phyloP scores from a whole-genome alignment of 2,888 invertebrate species.

The Hirtodrosophila histrioides region DNA sequence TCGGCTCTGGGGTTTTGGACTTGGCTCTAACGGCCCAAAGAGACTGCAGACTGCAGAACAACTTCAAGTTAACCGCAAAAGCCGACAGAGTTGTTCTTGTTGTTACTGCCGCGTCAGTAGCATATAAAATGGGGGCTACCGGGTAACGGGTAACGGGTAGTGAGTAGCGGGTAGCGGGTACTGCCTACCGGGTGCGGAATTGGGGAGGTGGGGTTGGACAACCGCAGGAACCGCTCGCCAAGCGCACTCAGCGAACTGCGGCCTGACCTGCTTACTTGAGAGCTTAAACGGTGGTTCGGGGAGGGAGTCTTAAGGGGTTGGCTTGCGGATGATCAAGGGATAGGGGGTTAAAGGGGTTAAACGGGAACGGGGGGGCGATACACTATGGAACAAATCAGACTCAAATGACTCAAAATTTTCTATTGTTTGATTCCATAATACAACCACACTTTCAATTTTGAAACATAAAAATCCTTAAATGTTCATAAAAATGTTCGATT shows the following conservation, averaged over 20 bases:
- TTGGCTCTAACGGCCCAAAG: conserved; percentile 3
- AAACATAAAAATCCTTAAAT: too few relatives aligned
- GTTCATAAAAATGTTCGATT: too few relatives aligned
- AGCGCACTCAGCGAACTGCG: conserved; percentile 66
- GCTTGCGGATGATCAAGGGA: neutral
- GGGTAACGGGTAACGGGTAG: too few relatives aligned
- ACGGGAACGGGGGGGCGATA: too few relatives aligned
- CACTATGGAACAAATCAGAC: too few relatives aligned
- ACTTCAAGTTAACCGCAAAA: conserved; percentile 68
- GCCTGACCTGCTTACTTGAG: conserved; percentile 73
- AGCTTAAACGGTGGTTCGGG: conserved; percentile 19
- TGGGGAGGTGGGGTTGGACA: conserved; percentile 17
- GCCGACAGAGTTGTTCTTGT: conserved; percentile 47
- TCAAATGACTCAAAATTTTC: too few relatives aligned
- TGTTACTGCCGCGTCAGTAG: conserved; percentile 13
- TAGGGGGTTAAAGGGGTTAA: too few relatives aligned
- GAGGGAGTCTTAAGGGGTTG: neutral
- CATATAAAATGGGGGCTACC: conserved; percentile 1
- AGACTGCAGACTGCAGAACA: conserved; percentile 34
- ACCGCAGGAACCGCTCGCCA: conserved; percentile 73
- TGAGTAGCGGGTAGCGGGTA: too few relatives aligned
- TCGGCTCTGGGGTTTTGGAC: neutral
- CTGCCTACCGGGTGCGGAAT: neutral
- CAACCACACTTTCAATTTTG: too few relatives aligned
- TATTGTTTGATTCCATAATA: too few relatives aligned